A percentile compares a stretch with the other conserved stretches of the same genome.
phyloP scores from a whole-genome alignment of 2,113 vertebrate species.

The Chaetorhynchus papuensis region DNA sequence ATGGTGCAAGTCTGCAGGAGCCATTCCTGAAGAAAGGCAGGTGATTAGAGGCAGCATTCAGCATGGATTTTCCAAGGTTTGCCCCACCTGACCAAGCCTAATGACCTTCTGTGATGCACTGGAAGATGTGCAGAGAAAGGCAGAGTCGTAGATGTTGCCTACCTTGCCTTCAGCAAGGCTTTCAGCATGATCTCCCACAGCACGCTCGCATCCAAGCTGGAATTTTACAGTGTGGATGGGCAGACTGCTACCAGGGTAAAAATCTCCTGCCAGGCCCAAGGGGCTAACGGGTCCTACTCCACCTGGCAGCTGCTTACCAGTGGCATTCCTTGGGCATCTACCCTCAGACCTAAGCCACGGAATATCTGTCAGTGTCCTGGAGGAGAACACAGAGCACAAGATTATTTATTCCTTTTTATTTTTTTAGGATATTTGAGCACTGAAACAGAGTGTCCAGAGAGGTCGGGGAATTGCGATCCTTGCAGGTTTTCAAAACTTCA shows the following conservation, averaged over 20 bases:
- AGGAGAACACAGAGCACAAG: background rate
- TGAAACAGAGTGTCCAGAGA: background rate
- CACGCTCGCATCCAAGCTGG: background rate
- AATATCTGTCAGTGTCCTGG: background rate
- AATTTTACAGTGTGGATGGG: background rate
- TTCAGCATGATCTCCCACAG: background rate
- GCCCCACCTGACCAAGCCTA: background rate
- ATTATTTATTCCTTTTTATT: background rate
- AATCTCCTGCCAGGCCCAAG: background rate
- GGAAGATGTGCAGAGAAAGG: background rate
- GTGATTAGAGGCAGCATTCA: background rate
- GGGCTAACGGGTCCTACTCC: background rate
- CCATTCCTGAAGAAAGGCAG: background rate
- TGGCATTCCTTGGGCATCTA: background rate
- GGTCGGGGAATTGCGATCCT: fast-evolving
- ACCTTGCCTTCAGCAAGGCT: background rate
- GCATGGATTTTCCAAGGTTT: background rate
- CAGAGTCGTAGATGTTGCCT: background rate
- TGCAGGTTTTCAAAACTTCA: background rate
- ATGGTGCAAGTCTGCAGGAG: background rate
- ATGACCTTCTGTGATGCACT: background rate
- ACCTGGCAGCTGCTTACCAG: background rate
- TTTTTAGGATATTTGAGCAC: background rate
- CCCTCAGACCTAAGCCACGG: fast-evolving
- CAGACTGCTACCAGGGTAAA: background rate